A percentile compares a stretch with the other conserved stretches of the same genome.
phyloP scores from a whole-genome alignment of 2,797 vertebrate genomes.

The Ctenopoma multispine region DNA sequence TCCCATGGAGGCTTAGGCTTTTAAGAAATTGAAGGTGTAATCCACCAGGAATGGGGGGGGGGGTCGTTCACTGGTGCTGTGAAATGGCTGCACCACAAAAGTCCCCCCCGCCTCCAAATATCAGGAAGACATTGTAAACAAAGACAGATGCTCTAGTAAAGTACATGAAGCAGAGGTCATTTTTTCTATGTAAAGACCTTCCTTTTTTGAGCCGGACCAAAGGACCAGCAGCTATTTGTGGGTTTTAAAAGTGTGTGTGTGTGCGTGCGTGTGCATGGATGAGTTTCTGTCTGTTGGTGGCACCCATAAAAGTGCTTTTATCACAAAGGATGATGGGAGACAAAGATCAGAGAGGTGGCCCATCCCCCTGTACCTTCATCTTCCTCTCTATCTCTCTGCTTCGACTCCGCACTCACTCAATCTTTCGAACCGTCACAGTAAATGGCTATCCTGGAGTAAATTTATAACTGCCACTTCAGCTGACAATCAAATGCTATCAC shows the following conservation, averaged over 20 bases:
- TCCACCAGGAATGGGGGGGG: slow-evolving; percentile 51
- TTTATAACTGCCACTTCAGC: slow-evolving; percentile 87
- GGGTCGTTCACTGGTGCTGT: neutral
- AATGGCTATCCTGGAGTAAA: slow-evolving; percentile 83
- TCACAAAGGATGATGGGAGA: slow-evolving; percentile 77
- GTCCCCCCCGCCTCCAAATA: slow-evolving; percentile 55
- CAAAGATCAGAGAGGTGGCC: slow-evolving; percentile 71
- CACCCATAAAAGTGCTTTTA: slow-evolving; percentile 78
- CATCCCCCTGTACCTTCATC: slow-evolving; percentile 58
- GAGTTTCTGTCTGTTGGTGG: slow-evolving; percentile 52
- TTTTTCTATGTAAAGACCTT: slow-evolving; percentile 48
- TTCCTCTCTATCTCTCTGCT: slow-evolving; percentile 38
- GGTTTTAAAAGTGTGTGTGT: slow-evolving; percentile 55
- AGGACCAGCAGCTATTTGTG: slow-evolving; percentile 67
- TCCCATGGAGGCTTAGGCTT: slow-evolving; percentile 70
- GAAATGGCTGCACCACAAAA: slow-evolving; percentile 56
- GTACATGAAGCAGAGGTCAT: slow-evolving; percentile 60
- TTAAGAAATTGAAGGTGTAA: slow-evolving; percentile 84
- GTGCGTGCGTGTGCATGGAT: slow-evolving; percentile 19
- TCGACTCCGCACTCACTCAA: slow-evolving; percentile 60
- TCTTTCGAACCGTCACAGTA: slow-evolving; percentile 74
- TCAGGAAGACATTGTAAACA: slow-evolving; percentile 76
- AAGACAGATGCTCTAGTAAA: slow-evolving; percentile 78
- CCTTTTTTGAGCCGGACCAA: slow-evolving; percentile 31
- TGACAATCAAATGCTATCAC: slow-evolving; percentile 86